Evolutionary conservation across 2,888 invertebrate species (phyloP).

Genomic region (Lymantria monacha): DNA sequence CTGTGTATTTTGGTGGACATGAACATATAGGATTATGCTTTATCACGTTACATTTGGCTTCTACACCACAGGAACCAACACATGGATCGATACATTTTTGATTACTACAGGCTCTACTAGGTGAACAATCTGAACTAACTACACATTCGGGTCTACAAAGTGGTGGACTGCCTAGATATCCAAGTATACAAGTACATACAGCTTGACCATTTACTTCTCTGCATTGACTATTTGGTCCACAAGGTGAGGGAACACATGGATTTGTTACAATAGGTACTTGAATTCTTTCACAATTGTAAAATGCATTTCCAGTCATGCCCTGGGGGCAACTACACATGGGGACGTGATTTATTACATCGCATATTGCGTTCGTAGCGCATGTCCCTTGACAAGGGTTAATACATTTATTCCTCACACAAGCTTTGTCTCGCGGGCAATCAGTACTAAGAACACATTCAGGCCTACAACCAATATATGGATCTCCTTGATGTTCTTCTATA

Average conservation of each 20-base stretch:
- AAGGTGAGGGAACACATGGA: constrained; percentile 88
- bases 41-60: constrained; percentile 87
- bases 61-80: constrained; percentile 87
- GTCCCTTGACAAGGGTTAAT: constrained; percentile 86
- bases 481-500: constrained; percentile 83
- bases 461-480: constrained; percentile 86
- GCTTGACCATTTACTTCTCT: constrained; percentile 85
- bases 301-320: constrained; percentile 86
- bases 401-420: constrained; percentile 86
- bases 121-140: constrained; percentile 88
- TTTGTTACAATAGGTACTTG: constrained; percentile 72
- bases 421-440: constrained; percentile 85
- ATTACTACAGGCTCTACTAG: constrained; percentile 87
- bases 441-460: constrained; percentile 87
- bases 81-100: constrained; percentile 90
- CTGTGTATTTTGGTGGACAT: constrained; percentile 85
- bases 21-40: constrained; percentile 90
- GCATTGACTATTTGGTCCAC: constrained; percentile 89
- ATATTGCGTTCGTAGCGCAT: constrained; percentile 86
- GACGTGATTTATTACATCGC: constrained; percentile 87
- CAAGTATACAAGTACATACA: constrained; percentile 87
- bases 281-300: constrained; percentile 82
- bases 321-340: constrained; percentile 87
- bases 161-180: constrained; percentile 88
- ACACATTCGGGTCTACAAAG: constrained; percentile 90